Evolutionary conservation across 2,888 invertebrate genomes (phyloP), one percentile per base, ranked within the genome.

Genomic region (Magallana nippona): DNA sequence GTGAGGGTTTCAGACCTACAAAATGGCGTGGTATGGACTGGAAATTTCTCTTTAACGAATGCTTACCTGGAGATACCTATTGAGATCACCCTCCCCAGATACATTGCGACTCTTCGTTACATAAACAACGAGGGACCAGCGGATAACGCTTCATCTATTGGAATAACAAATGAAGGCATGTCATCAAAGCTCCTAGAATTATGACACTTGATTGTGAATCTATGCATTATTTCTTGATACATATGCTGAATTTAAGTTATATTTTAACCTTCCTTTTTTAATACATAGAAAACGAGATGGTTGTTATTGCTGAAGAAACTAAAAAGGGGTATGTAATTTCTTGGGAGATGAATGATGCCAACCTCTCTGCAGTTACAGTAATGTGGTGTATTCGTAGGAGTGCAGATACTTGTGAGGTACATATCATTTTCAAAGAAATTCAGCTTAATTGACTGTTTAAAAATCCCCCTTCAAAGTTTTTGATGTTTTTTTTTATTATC

Each of bases 261-360:
- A 44, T 44, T 44, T 3, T 44, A 44, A 44, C 44, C 44, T 44
- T 44, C 8, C 8, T 44, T 44, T 44, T 44, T 63, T 3, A 63
- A 32, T 32, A 27, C 22, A 71, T 13, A 71, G 71, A 32, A 13
- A 71, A 11, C 5, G 71, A 32, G 15, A 22, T 71, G 32, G 22
- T 71, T 71, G 71, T 71, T 5, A 71, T 27, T 22, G 71, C 15
- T 11, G 32, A 71, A 27, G 71, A 71, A 32, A 71, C 32, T 71
- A 10, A 71, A 32, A 71, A 22, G 3, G 71, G 71, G 5, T 71
- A 71, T 32, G 22, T 22, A 15, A 71, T 71, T 15, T 27, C 71
- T 10, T 71, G 71, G 71, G 71, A 71, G 32, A 71, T 32, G 27
- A 32, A 71, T 71, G 71, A 71, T 32, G 71, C 32, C 71, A 27